Evolutionary conservation across 2,888 invertebrate genomes (phyloP), one percentile per base, ranked within the genome.

Genomic region (Exocentrus adspersus): DNA sequence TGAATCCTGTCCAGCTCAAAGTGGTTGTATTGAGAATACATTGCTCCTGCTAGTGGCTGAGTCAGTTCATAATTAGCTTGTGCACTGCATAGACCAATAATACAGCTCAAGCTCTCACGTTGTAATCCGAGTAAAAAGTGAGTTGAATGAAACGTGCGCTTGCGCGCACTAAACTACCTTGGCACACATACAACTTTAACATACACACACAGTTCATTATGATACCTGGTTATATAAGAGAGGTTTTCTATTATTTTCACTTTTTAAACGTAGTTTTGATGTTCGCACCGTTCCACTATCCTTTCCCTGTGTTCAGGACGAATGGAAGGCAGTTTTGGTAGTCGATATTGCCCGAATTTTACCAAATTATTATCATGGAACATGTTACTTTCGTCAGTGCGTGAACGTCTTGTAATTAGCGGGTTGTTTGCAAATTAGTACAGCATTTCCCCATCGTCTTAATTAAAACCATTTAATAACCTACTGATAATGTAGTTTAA

Each of bases 161-260:
- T 54, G 54, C 54, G 54, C 14, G 14, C 70, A 76, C 75, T 72
- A 68, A 78, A 76, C 80, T 80, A 81, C 81, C 81, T 82, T 82
- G 81, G 81, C 81, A 82, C 78, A 82, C 78, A 80, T 81, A 77
- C 78, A 72, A 72, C 76, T 75, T 48, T 77, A 69, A 67, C n/a
- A n/a, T n/a, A 67, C 66, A 66, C 66, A 66, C 65, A 65, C 77
- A 75, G 77, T 80, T 80, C 78, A 78, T 81, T 80, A 81, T 81
- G 80, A 77, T 77, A 71, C 76, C 73, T 72, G 75, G 75, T 81
- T 81, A 81, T 81, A 81, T 81, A 81, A 81, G 79, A 72, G 75
- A 74, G 73, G 78, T 81, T 81, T 81, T 81, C 81, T 81, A 81
- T 80, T 81, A 80, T 81, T 81, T 81, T 81, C 81, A 81, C 81